Base-by-base conservation (phyloP, 2,888 invertebrate species). In the Teleogryllus oceanicus region DNA sequence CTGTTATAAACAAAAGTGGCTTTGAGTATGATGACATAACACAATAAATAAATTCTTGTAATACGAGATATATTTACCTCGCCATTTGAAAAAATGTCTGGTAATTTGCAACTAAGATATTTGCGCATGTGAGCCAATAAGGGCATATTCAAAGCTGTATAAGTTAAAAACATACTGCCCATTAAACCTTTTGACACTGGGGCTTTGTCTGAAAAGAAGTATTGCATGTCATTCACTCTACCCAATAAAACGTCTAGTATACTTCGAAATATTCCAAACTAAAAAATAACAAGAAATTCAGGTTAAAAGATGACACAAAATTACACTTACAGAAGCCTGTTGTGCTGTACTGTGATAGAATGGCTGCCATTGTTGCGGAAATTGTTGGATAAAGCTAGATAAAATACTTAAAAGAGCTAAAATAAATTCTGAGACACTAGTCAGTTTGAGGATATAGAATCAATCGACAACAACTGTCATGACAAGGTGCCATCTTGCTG, bases 111-210 rank as follows among this genome's bases (percentile, higher is more conserved):
- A 21, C 86, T 83, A 82, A 88, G 86, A 83, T 87, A 86, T 81
- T 86, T 86, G 78, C 86, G 85, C 76, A 86, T 83, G 81, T 86
- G 86, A 51, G 86, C 85, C 78, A 87, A 84, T 74, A 89, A 85
- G 49, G 89, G 89, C 82, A 89, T 86, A 83, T 88, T 87, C 62
- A 88, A 85, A 50, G 88, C 86, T 77, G 88, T 86, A 80, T 88
- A 88, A 37, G 88, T 87, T 16, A 88, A 83, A 80, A 89, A 85
- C 83, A 88, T 86, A 21, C 86, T 85, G 18, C 88, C 87, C 82
- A 89, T 85, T 37, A 89, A 83, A 62, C 87, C 87, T 84, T 89
- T 89, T 80, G 87, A 88, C 76, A 88, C 88, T 77, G 89, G 88
- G 18, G 88, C 87, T 84, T 87, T 87, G 84, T 88, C 89, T 89